Evolutionary conservation across 2,113 vertebrate species (phyloP).

Genomic region (Centropus bengalensis): DNA sequence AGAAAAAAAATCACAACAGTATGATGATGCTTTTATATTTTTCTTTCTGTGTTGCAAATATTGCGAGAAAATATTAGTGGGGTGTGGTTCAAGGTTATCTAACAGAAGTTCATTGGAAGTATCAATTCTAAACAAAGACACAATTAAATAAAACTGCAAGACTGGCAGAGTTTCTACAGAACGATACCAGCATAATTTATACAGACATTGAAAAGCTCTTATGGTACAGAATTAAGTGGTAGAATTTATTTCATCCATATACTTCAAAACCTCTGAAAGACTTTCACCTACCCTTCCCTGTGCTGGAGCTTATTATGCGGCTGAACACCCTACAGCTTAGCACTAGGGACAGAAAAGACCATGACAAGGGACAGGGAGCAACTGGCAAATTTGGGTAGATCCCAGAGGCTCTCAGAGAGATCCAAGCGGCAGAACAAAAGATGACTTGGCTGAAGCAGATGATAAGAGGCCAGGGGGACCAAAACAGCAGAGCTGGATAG

Average conservation of each 20-base stretch:
- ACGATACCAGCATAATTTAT: background rate
- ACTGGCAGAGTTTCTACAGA: background rate
- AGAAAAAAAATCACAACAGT: background rate
- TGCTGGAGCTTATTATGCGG: background rate
- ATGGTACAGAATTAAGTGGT: background rate
- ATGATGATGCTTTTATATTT: background rate
- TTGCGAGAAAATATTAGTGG: background rate
- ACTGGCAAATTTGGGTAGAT: background rate
- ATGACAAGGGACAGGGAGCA: background rate
- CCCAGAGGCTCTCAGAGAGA: background rate
- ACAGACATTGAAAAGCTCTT: background rate
- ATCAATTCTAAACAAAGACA: background rate
- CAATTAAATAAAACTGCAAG: background rate
- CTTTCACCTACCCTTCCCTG: background rate
- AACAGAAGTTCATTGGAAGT: background rate
- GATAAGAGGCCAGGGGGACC: background rate
- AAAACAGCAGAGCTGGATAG: rapidly evolving
- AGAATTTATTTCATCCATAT: background rate
- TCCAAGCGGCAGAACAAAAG: background rate
- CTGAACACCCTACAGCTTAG: background rate
- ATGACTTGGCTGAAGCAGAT: background rate
- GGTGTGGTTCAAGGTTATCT: background rate
- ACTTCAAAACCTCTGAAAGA: background rate
- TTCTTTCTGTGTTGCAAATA: background rate
- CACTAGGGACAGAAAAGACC: background rate